phyloP scores from a whole-genome alignment of 2,113 vertebrate genomes.

The Chionis minor region DNA sequence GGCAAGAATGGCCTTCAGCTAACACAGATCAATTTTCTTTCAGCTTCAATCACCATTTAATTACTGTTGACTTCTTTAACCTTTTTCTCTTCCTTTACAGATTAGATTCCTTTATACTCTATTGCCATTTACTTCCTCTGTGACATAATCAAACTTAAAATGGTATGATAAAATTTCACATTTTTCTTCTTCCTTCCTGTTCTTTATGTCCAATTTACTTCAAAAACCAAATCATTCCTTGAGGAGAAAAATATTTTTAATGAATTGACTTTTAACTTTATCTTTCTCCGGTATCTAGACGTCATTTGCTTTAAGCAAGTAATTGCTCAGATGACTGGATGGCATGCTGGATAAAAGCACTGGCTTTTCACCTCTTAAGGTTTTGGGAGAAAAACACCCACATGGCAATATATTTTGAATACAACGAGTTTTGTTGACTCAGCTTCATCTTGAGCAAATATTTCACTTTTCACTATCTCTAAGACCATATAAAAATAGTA shows the following conservation, averaged over 20 bases:
- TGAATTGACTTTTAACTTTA: slow-evolving; percentile 55
- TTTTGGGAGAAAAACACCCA: background rate
- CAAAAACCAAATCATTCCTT: slow-evolving; percentile 49
- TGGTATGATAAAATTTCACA: slow-evolving; percentile 55
- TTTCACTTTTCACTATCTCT: background rate
- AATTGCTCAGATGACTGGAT: slow-evolving; percentile 43
- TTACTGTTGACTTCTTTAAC: slow-evolving; percentile 77
- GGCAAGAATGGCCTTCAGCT: slow-evolving; percentile 76
- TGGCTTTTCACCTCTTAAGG: background rate
- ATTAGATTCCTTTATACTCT: slow-evolving; percentile 69
- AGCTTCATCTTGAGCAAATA: slow-evolving; percentile 13
- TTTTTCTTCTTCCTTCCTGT: slow-evolving; percentile 57
- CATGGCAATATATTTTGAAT: background rate
- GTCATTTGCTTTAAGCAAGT: slow-evolving; percentile 32
- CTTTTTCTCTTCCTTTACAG: slow-evolving; percentile 73
- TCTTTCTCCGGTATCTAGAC: slow-evolving; percentile 8
- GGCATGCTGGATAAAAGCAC: background rate
- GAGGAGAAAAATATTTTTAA: slow-evolving; percentile 51
- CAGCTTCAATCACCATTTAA: slow-evolving; percentile 74
- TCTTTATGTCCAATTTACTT: slow-evolving; percentile 57
- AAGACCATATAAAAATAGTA: background rate
- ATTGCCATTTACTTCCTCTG: slow-evolving; percentile 62
- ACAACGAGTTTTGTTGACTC: slow-evolving; percentile 13
- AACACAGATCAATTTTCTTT: slow-evolving; percentile 74
- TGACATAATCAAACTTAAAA: slow-evolving; percentile 73